Base-by-base conservation (phyloP, 2,113 vertebrate genomes). In the Typhlomys cinereus region DNA sequence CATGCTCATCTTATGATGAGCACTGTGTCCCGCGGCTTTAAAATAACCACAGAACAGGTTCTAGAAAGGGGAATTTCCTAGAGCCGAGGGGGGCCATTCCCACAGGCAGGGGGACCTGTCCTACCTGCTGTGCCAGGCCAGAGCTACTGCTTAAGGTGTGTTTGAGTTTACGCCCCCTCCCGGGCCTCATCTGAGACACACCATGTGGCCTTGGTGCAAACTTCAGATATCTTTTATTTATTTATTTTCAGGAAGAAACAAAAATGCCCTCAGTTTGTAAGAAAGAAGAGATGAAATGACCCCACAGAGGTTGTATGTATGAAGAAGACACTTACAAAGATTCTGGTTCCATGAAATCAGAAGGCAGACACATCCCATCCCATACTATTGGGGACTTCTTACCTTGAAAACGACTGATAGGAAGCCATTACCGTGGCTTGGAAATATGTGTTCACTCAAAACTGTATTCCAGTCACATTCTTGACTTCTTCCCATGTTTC, bases 401-500 rank as follows among this genome's bases (percentile, higher is more conserved):
- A 88, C 23, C n/a, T 62, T 27, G 36, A 95, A 78, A 83, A 21
- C 1, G 23, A 69, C 18, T 36, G 75, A 71, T 41, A 67, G 52
- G 41, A 59, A 91, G 83, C 52, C 50, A 83, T 54, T 84, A 25
- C 52, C 21, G 48, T 50, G 46, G 41, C 25, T 74, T 29, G 39
- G 75, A 88, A 78, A 71, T 31, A 76, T 25, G 14, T 46, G 48
- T 87, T 62, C 50, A 78, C 39, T 92, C 23, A 36, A 52, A 94
- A 87, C 44, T 57, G 6, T 83, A 96, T 93, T 90, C 75, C 34
- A 61, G 79, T 94, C 93, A 95, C 90, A 96, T 29, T 74, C 27
- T 61, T 69, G 36, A 62, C 67, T 92, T 75, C 50, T 80, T 86
- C 81, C 57, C 14, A n/a, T 44, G 36, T 86, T 75, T 95, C 92